Evolutionary conservation across 2,797 vertebrate genomes (phyloP), one percentile per base, ranked within the genome.

Genomic region (Epinephelus coioides): DNA sequence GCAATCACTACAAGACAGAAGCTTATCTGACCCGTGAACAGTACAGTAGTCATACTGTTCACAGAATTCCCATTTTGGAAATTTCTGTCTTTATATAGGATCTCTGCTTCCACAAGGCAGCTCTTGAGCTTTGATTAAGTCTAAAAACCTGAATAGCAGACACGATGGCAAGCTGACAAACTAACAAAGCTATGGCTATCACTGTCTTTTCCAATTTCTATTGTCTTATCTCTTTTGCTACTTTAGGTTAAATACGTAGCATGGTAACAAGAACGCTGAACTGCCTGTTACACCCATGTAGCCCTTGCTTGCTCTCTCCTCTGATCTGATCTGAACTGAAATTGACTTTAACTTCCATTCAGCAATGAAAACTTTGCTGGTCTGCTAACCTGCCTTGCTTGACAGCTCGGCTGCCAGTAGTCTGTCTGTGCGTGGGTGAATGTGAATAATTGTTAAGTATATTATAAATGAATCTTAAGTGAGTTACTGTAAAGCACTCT

Each of bases 11-110:
- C 54, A 71, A 53, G 51, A 84, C 69, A 79, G 76, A 79, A 63
- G 73, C 56, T 83, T 81, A 83, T 83, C 84, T 83, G 77, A 82
- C 68, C 61, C 17, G 4, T 14, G 63, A 77, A 72, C 70, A 82
- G 77, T 53, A 81, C 56, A 73, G 78, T 56, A 70, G 75, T 82
- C 69, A 76, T 46, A 65, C 55, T 68, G 75, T 84, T 82, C 57
- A 64, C 64, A 69, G 56, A 78, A 73, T 70, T 84, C 65, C 53
- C 49, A 84, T 63, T 66, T 60, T 78, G 65, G 43, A 69, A 79
- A 69, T 49, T 44, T 72, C 43, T 50, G 51, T 61, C 73, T 73
- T 71, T 63, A 77, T 85, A 34, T 50, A 69, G 68, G 67, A 73
- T 63, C 51, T 60, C 49, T 73, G 34, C 55, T 23, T 59, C 27